Percentiles rank a stretch among this genome's conserved stretches.
Conservation (phyloP, 2,113 vertebrate genomes). For the Anolis carolinensis region DNA sequence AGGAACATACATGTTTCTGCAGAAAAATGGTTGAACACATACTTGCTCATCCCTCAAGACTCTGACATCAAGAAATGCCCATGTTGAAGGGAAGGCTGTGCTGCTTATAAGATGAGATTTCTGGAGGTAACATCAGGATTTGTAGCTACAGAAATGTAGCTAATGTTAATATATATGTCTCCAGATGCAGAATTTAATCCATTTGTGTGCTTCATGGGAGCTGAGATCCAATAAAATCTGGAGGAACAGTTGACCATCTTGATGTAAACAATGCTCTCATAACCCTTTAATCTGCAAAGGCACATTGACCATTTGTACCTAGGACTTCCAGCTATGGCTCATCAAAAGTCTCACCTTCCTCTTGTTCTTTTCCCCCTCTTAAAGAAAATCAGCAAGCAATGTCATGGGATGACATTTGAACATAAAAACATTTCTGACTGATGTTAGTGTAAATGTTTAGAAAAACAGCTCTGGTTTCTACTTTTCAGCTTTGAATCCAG, state of each 20-base stretch:
- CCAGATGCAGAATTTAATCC: no score
- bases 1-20: no score
- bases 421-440: neutral
- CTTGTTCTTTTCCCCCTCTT: neutral
- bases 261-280: neutral
- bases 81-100: no score
- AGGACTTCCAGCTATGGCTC: neutral
- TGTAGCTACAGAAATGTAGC: no score
- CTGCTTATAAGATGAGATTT: no score
- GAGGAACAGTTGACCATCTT: neutral
- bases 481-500: neutral
- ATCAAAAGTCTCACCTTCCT: no score
- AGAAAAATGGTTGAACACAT: no score
- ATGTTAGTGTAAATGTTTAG: neutral
- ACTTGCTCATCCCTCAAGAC: no score
- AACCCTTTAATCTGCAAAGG: neutral
- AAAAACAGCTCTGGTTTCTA: conserved; percentile 5
- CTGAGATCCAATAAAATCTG: neutral
- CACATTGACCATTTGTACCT: neutral
- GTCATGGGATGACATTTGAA: neutral
- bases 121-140: no score
- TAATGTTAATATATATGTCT: no score
- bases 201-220: neutral
- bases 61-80: no score
- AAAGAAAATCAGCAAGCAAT: neutral